Conservation (phyloP, 1,140 invertebrate species). For the Seison nebaliae region DNA sequence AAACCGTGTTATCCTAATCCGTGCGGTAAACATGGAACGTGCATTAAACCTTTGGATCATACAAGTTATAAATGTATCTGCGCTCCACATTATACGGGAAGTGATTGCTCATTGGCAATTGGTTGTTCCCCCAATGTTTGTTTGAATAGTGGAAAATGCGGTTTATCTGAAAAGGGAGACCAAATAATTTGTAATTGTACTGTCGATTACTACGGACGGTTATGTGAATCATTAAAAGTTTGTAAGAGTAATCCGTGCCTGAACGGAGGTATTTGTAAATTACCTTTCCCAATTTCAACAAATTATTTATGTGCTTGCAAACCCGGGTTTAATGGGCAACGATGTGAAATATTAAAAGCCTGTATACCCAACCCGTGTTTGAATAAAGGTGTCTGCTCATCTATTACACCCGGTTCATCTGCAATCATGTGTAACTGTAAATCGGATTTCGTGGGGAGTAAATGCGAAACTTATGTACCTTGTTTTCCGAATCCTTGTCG, state of each 20-base stretch:
- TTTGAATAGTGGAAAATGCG: no score
- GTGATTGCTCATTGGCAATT: no score
- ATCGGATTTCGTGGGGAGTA: slow-evolving; percentile 12
- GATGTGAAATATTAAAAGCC: slow-evolving; percentile 33
- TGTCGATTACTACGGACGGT: neutral
- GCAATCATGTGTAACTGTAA: slow-evolving; percentile 17
- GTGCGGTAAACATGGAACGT: neutral
- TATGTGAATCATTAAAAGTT: neutral
- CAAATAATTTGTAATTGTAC: neutral
- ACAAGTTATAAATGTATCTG: slow-evolving; percentile 1
- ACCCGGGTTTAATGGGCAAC: slow-evolving; percentile 38
- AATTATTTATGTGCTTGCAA: slow-evolving; percentile 26
- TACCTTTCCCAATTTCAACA: slow-evolving; percentile 16
- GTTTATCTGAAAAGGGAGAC: no score
- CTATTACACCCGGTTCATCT: no score
- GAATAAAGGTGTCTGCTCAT: neutral
- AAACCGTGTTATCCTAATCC: neutral
- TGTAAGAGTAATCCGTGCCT: slow-evolving; percentile 11
- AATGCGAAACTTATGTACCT: neutral
- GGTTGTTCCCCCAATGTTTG: no score
- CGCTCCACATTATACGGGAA: neutral
- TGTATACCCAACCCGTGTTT: neutral
- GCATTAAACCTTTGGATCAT: neutral
- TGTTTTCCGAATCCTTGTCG: slow-evolving; percentile 8
- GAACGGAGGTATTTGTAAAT: slow-evolving; percentile 4